Evolutionary conservation across 2,888 invertebrate species (phyloP).

Genomic region (Trachelus troglodyta): DNA sequence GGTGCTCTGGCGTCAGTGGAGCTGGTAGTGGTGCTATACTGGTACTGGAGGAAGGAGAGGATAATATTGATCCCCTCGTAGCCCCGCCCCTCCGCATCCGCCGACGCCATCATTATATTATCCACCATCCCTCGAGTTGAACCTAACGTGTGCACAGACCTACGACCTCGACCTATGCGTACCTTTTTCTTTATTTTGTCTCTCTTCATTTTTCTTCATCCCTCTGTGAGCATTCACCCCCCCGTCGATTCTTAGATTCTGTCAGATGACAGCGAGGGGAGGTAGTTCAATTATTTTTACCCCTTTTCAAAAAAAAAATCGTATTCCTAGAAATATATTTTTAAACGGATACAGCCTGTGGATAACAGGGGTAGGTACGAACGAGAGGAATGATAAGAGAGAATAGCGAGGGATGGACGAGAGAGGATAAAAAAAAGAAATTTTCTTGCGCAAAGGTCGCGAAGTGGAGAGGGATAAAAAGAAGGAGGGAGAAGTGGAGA

Average conservation of each 20-base stretch:
- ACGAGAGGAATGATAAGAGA: neutral
- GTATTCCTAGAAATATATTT: constrained; percentile 21
- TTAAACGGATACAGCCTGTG: constrained; percentile 14
- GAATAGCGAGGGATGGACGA: constrained; percentile 14
- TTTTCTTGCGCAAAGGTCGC: constrained; percentile 2
- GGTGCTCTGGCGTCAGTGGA: constrained; percentile 30
- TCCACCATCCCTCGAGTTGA: constrained; percentile 63
- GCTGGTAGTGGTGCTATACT: constrained; percentile 34
- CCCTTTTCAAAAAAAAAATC: constrained; percentile 21
- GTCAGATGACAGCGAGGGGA: neutral
- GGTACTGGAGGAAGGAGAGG: constrained; percentile 58
- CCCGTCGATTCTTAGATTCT: neutral
- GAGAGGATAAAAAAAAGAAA: constrained; percentile 9
- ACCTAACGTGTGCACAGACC: constrained; percentile 48
- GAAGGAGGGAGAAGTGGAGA: constrained; percentile 18
- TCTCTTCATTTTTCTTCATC: constrained; percentile 11
- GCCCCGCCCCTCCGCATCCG: constrained; percentile 64
- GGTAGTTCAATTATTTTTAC: neutral
- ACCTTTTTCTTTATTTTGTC: constrained; percentile 10
- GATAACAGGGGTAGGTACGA: neutral
- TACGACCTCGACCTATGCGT: constrained; percentile 38
- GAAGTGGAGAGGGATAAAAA: constrained; percentile 56
- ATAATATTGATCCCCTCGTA: constrained; percentile 67
- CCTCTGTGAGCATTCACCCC: constrained; percentile 15
- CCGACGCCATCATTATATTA: constrained; percentile 67